phyloP scores from a whole-genome alignment of 2,113 vertebrate species.

The Hiodon alosoides region DNA sequence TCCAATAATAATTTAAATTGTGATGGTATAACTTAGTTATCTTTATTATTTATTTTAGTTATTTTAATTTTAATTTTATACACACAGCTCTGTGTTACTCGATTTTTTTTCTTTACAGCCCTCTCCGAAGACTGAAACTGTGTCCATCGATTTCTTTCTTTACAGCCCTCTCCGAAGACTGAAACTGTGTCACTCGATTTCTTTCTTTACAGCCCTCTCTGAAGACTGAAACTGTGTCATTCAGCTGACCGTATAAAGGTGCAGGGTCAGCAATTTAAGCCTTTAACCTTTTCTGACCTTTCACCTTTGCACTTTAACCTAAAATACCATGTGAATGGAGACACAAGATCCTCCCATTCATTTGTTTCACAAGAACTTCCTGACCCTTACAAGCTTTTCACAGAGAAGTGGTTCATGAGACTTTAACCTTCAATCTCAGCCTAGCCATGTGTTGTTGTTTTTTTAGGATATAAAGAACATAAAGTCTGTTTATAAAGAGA shows the following conservation, averaged over 20 bases:
- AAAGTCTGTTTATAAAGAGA: not conserved
- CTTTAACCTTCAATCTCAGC: constrained; percentile 17
- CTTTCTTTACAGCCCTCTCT: not conserved
- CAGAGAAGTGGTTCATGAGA: constrained; percentile 4
- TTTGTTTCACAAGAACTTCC: constrained; percentile 14
- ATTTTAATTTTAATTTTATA: not conserved
- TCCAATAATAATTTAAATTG: not conserved
- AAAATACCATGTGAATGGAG: constrained; percentile 20
- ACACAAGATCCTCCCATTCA: constrained; percentile 19
- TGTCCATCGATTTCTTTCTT: not conserved
- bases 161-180: not conserved
- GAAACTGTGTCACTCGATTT: constrained; percentile 6
- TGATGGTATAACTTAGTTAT: not conserved
- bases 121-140: no score
- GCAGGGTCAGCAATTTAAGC: constrained; percentile 19
- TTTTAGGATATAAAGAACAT: constrained; percentile 7
- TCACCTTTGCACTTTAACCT: constrained; percentile 25
- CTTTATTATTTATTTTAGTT: not conserved
- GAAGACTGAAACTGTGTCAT: constrained; percentile 10
- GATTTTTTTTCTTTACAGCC: no score
- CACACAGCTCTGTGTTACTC: not conserved
- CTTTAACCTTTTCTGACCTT: constrained; percentile 20
- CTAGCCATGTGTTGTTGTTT: not conserved
- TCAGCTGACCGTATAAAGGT: not conserved
- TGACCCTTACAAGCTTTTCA: constrained; percentile 16